Base-by-base conservation (phyloP, 2,113 vertebrate genomes). In the human (Homo sapiens) region DNA sequence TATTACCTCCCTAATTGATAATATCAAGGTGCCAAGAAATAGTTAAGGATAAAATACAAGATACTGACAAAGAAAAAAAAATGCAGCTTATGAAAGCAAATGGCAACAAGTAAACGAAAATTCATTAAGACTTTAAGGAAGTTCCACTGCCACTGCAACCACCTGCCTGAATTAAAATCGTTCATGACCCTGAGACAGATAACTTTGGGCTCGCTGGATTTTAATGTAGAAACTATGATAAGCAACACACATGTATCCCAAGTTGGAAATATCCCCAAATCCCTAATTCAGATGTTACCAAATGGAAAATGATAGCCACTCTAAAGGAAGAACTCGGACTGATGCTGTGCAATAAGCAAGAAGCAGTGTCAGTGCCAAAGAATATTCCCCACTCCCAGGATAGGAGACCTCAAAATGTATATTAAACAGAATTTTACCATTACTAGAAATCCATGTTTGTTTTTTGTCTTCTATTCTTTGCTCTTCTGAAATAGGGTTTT, bases 321-420 rank as follows among this genome's bases (percentile, higher is more conserved):
- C 22, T 84, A 16, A 88, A 6, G 12, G 10, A 38, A 64, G 25
- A 73, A 38, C 3, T 17, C 14, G 25, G 25, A 82, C 0, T 48
- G 2, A 38, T 30, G 0, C 20, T 35, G 6, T 20, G 3, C 32
- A 13, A 6, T 38, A 40, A 38, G 4, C 5, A 18, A 25, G 2
- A 7, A 61, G 17, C 25, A 61, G 2, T 45, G 5, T 30, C 4
- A 27, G 7, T 64, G 22, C 8, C 0, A 23, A 27, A 35, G 8
- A 43, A 40, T 87, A 40, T 25, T 40, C 32, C 10, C 38, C 2
- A 64, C 16, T 30, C 8, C 1, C 3, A 30, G n/a, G 20, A 75
- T 1, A 38, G 35, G 7, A 16, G 14, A 14, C 2, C 38, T 35
- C 6, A 20, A 40, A 80, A 30, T 43, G 30, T 5, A 30, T 14